Evolutionary conservation across 2,888 invertebrate species (phyloP).

Genomic region (Platycheirus albimanus): DNA sequence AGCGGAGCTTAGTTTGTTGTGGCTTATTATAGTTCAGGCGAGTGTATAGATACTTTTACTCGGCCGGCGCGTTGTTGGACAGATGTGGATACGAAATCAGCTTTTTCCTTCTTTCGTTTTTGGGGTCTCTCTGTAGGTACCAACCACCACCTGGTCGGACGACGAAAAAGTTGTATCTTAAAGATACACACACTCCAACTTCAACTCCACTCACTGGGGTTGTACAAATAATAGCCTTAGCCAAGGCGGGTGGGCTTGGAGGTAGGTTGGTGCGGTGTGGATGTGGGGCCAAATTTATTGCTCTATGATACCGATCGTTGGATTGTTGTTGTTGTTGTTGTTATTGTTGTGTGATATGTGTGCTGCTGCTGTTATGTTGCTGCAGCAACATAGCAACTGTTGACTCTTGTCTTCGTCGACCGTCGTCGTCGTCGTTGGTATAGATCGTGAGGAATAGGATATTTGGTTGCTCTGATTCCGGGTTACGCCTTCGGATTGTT

Average conservation of each 20-base stretch:
- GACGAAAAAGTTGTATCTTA: conserved; percentile 43
- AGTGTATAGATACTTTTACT: conserved; percentile 64
- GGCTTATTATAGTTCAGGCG: conserved; percentile 34
- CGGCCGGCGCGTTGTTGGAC: conserved; percentile 41
- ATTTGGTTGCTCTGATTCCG: conserved; percentile 67
- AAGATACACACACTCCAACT: conserved; percentile 54
- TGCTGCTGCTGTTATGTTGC: conserved; percentile 4
- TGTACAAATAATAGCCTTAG: not conserved
- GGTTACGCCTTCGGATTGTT: conserved; percentile 66
- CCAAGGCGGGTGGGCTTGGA: conserved; percentile 10
- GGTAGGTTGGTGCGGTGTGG: not conserved
- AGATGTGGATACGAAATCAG: conserved; percentile 65
- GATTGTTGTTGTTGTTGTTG: conserved; percentile 50
- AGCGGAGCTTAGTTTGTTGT: conserved; percentile 9
- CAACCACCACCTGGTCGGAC: conserved; percentile 64
- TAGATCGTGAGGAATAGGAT: conserved; percentile 67
- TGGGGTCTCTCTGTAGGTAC: too few species aligned
- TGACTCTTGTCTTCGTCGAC: conserved; percentile 33
- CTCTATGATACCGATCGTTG: conserved; percentile 59
- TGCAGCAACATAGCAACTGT: conserved; percentile 55
- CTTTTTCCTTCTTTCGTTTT: conserved; percentile 39
- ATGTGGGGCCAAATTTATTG: conserved; percentile 65
- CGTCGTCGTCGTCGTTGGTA: too few species aligned
- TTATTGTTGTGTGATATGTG: conserved; percentile 53
- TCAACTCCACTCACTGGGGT: conserved; percentile 32